Conservation (phyloP, 2,113 vertebrate species). For the Enhydra lutris region DNA sequence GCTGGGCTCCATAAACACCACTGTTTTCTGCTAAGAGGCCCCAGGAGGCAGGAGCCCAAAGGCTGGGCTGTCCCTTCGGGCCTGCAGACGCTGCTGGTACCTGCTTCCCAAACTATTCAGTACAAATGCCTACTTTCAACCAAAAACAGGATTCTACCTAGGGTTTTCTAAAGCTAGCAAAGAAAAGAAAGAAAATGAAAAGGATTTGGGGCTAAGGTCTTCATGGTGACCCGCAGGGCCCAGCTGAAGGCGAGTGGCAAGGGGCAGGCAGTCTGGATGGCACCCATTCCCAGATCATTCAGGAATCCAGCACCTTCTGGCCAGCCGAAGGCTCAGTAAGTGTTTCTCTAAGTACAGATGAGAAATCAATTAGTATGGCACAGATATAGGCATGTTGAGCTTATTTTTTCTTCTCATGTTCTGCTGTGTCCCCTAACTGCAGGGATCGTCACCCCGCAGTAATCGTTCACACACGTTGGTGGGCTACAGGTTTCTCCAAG, state of each 20-base stretch:
- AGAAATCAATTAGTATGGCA: rapidly evolving
- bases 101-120: too few species aligned
- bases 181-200: neutral
- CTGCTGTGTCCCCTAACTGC: neutral
- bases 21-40: rapidly evolving
- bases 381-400: rapidly evolving
- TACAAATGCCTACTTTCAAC: rapidly evolving
- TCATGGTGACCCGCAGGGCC: rapidly evolving
- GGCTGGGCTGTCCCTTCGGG: rapidly evolving
- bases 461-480: rapidly evolving
- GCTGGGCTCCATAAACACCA: neutral
- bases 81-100: rapidly evolving
- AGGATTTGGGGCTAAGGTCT: neutral
- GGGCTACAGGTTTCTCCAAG: rapidly evolving
- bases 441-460: rapidly evolving
- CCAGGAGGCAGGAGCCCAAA: neutral
- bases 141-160: too few species aligned
- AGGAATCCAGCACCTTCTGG: neutral
- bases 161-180: neutral
- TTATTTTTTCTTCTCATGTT: rapidly evolving
- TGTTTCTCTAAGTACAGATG: too few species aligned
- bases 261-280: too few species aligned
- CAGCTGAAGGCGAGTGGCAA: rapidly evolving
- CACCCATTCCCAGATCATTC: neutral
- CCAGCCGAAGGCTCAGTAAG: too few species aligned